These are phyloP conservation scores for Lagocephalus sceleratus DNA, from an alignment of 2,797 vertebrate species.

Conservation along the genomic window DNA sequence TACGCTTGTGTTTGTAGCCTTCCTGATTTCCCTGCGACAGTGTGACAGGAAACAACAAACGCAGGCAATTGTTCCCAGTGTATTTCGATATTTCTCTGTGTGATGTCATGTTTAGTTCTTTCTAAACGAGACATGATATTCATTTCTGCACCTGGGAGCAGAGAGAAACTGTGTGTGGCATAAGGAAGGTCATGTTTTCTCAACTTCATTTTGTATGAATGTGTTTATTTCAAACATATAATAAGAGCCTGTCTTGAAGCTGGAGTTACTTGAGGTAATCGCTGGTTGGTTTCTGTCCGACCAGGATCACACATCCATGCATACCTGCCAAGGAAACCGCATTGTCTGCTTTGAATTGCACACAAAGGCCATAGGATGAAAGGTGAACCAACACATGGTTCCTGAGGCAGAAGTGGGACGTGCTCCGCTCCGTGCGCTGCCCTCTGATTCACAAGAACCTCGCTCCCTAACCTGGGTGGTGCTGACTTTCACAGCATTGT, in stretches of 20 bases:
- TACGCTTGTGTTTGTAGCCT: slow-evolving; percentile 37
- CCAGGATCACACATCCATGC: neutral
- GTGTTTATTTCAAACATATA: neutral
- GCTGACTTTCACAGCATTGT: slow-evolving; percentile 79
- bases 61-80: slow-evolving; percentile 6
- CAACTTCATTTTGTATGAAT: neutral
- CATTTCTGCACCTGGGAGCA: neutral
- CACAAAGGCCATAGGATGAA: slow-evolving; percentile 26
- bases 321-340: slow-evolving; percentile 18
- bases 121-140: neutral
- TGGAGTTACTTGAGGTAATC: neutral
- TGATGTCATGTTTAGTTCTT: slow-evolving; percentile 2
- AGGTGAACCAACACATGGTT: slow-evolving; percentile 40
- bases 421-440: slow-evolving; percentile 42
- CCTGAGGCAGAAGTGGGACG: slow-evolving; percentile 30
- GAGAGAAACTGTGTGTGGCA: too few relatives aligned
- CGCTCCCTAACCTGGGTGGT: slow-evolving; percentile 70
- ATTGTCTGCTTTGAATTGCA: slow-evolving; percentile 28
- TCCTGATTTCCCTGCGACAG: slow-evolving; percentile 29
- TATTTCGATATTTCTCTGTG: neutral
- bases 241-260: neutral
- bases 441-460: slow-evolving; percentile 55
- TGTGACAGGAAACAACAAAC: slow-evolving; percentile 17
- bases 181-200: neutral
- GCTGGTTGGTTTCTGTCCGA: neutral